Evolutionary conservation across 2,113 vertebrate species (phyloP).

Genomic region (Equus quagga): DNA sequence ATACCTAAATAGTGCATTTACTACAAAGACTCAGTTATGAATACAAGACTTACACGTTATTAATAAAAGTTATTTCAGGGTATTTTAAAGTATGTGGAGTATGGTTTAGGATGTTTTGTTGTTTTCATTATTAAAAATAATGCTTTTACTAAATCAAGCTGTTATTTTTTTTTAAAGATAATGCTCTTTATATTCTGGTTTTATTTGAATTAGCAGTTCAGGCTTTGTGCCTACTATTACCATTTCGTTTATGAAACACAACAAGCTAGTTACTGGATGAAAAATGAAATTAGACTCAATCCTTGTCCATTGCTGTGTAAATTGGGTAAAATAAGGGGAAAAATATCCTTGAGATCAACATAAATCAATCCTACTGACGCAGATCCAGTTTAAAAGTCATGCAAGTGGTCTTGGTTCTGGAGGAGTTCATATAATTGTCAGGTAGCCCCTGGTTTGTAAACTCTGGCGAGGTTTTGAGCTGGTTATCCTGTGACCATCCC

Average conservation of each 20-base stretch:
- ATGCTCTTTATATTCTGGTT: conserved; percentile 15
- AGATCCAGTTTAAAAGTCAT: conserved; percentile 29
- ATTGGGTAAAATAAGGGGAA: not conserved
- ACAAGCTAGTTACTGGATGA: not conserved
- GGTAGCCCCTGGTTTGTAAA: not conserved
- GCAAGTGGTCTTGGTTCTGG: not conserved
- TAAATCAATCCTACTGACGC: not conserved
- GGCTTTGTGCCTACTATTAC: not conserved
- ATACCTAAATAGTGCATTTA: not conserved
- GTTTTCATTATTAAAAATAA: conserved; percentile 36
- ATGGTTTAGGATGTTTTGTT: not conserved
- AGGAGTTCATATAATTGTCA: not conserved
- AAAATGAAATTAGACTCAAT: conserved; percentile 12
- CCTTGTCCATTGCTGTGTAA: conserved; percentile 3
- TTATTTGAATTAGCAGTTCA: conserved; percentile 55
- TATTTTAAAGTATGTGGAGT: not conserved
- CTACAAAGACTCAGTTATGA: not conserved
- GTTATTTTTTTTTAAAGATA: not conserved
- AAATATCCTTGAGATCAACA: not conserved
- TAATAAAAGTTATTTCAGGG: conserved; percentile 19
- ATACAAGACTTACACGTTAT: not conserved
- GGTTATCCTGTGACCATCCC: not conserved
- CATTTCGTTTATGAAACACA: not conserved
- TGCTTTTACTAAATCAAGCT: conserved; percentile 17
- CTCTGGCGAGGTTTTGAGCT: conserved; percentile 20